Base-by-base conservation (phyloP, 2,113 vertebrate genomes). In the Lagopus muta region DNA sequence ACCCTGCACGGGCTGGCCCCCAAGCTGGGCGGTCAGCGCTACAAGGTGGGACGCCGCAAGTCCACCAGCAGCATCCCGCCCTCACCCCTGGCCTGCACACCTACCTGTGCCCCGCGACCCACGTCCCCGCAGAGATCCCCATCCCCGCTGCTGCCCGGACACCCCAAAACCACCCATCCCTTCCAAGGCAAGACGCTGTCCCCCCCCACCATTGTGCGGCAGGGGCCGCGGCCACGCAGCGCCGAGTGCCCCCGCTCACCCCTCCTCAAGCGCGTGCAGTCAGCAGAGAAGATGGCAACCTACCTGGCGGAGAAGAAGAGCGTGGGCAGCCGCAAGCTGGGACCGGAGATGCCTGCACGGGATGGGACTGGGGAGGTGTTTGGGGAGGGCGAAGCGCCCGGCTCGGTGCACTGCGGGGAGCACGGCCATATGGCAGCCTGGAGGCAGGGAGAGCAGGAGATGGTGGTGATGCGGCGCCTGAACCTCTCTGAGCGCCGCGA, bases 41-140 rank as follows among this genome's bases (percentile, higher is more conserved):
- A 98, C 95, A 99, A 99, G 95, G 97, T 98, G 13, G 98, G 98
- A 25, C 98, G 99, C 10, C 98, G 99, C 72, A 99, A 99, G 96
- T 99, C 99, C 27, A 99, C 99, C 89, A 99, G 99, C 98, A 99
- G 98, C 96, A 99, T 99, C 89, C 99, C 99, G 0, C 99, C 99
- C 2, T 99, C 99, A 0, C 99, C 99, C 1, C 96, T 99, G 77
- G 99, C 99, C 89, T 99, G 99, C 96, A 99, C 98, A 25, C 98
- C 98, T 3, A 98, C 96, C n/a, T 94, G 98, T 0, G 14, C 98
- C 11, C 96, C 98, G 13, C 98, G 98, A 87, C 98, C 98, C 0
- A 96, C 98, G 30, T 99, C 99, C 2, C 99, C 99, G 0, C 99
- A 99, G 43, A 98, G 98, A 55, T 98, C 99, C 1, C 98, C 98